Percentiles rank a stretch among this genome's conserved stretches.
phyloP scores from a whole-genome alignment of 2,888 invertebrate species.

The Andrena haemorrhoa region DNA sequence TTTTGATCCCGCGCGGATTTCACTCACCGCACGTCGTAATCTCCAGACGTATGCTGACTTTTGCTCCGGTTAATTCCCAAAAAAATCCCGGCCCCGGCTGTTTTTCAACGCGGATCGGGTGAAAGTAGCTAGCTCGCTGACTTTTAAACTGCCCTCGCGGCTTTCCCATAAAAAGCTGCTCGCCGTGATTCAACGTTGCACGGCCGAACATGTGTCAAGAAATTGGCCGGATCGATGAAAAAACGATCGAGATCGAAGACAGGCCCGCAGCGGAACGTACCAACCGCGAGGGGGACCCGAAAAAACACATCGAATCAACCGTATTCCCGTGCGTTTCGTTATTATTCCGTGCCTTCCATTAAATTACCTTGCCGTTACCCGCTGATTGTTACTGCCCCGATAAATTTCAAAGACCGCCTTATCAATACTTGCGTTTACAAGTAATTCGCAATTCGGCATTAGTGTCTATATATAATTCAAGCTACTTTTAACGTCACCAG shows the following conservation, averaged over 20 bases:
- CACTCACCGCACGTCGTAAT: slow-evolving; percentile 68
- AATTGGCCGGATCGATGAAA: slow-evolving; percentile 61
- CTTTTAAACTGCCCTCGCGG: slow-evolving; percentile 70
- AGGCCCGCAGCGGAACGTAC: slow-evolving; percentile 24
- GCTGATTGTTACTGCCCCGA: slow-evolving; percentile 1
- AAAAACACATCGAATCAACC: slow-evolving; percentile 34
- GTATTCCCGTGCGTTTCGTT: slow-evolving; percentile 31
- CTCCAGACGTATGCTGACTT: slow-evolving; percentile 61
- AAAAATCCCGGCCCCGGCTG: slow-evolving; percentile 70
- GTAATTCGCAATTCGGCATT: slow-evolving; percentile 3
- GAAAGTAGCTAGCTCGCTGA: slow-evolving; percentile 72
- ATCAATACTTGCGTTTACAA: slow-evolving; percentile 9
- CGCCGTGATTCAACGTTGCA: slow-evolving; percentile 62
- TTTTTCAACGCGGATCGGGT: slow-evolving; percentile 70
- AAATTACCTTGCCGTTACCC: slow-evolving; percentile 35
- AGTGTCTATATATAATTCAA: background rate
- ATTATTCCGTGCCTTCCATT: slow-evolving; percentile 37
- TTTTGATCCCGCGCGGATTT: slow-evolving; percentile 63
- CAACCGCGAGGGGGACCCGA: slow-evolving; percentile 20
- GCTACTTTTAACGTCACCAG: background rate
- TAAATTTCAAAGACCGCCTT: slow-evolving; percentile 20
- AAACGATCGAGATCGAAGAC: slow-evolving; percentile 44
- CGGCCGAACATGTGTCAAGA: slow-evolving; percentile 69
- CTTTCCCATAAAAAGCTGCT: slow-evolving; percentile 71
- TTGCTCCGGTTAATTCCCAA: slow-evolving; percentile 71